Conservation (phyloP, 2,888 invertebrate genomes). For the Drosophila multiciliata region DNA sequence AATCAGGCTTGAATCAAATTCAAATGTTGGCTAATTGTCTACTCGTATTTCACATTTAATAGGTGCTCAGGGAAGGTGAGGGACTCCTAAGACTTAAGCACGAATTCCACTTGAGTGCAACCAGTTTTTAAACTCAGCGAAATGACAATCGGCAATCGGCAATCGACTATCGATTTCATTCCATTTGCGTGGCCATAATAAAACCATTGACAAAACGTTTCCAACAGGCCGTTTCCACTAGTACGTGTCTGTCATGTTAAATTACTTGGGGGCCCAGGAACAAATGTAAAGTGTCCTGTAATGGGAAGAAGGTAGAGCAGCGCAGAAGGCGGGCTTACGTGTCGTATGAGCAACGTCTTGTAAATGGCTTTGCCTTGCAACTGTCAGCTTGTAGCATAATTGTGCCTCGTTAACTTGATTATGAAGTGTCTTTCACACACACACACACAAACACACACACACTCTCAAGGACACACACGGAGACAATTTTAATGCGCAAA, state of each 20-base stretch:
- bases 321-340: conserved; percentile 12
- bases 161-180: conserved; percentile 70
- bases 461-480: conserved; percentile 24
- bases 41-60: conserved; percentile 46
- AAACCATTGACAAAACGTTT: conserved; percentile 71
- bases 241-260: conserved; percentile 75
- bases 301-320: not conserved
- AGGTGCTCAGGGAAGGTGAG: conserved; percentile 11
- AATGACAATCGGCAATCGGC: conserved; percentile 39
- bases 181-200: conserved; percentile 62
- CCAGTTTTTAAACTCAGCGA: conserved; percentile 34
- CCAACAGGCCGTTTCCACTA: conserved; percentile 63
- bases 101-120: conserved; percentile 23
- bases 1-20: conserved; percentile 5
- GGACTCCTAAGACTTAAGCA: not conserved
- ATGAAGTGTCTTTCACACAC: conserved; percentile 63
- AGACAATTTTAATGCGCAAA: conserved; percentile 66
- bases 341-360: conserved; percentile 74
- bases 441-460: conserved; percentile 33
- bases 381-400: conserved; percentile 77
- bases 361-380: conserved; percentile 74
- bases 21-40: conserved; percentile 40
- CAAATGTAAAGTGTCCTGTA: conserved; percentile 47
- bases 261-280: conserved; percentile 46
- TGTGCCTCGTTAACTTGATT: conserved; percentile 79